These are phyloP conservation scores for Apogon hyalosoma DNA, from an alignment of 2,797 vertebrate species.

Conservation along the genomic window DNA sequence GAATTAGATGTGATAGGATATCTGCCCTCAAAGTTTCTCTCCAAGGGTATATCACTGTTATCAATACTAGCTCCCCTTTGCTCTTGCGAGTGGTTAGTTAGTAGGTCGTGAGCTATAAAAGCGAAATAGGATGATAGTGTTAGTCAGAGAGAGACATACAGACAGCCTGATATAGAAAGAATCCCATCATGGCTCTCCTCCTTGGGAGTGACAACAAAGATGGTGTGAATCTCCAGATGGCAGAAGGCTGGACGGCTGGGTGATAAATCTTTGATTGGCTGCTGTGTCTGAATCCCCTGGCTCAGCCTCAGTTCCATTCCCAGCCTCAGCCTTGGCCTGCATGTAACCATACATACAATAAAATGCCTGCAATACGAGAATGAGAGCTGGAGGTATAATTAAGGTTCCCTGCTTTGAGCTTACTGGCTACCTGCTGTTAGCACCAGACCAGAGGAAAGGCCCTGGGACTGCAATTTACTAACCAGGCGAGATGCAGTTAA, in stretches of 20 bases:
- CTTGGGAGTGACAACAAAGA: conserved; percentile 57
- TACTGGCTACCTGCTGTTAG: conserved; percentile 54
- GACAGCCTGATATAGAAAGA: conserved; percentile 49
- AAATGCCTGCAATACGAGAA: conserved; percentile 50
- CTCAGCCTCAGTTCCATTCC: conserved; percentile 58
- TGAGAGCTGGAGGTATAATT: conserved; percentile 59
- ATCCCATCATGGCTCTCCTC: conserved; percentile 54
- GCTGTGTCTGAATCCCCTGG: conserved; percentile 72
- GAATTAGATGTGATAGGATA: conserved; percentile 40
- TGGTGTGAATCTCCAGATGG: conserved; percentile 73
- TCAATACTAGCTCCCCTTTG: conserved; percentile 41
- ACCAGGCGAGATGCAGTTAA: conserved; percentile 20
- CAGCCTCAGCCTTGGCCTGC: conserved; percentile 50
- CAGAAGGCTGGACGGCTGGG: conserved; percentile 66
- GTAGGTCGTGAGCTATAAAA: conserved; percentile 30
- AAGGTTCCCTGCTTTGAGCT: conserved; percentile 51
- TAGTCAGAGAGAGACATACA: conserved; percentile 25
- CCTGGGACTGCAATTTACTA: conserved; percentile 37
- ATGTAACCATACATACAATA: conserved; percentile 25
- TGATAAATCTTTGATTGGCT: conserved; percentile 81
- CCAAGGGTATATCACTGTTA: conserved; percentile 35
- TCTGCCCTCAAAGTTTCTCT: conserved; percentile 22
- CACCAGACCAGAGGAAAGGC: conserved; percentile 32
- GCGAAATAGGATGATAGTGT: conserved; percentile 38
- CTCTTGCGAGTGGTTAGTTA: conserved; percentile 38